Evolutionary conservation across 2,113 vertebrate genomes (phyloP).

Genomic region (Corythornis cristatus): DNA sequence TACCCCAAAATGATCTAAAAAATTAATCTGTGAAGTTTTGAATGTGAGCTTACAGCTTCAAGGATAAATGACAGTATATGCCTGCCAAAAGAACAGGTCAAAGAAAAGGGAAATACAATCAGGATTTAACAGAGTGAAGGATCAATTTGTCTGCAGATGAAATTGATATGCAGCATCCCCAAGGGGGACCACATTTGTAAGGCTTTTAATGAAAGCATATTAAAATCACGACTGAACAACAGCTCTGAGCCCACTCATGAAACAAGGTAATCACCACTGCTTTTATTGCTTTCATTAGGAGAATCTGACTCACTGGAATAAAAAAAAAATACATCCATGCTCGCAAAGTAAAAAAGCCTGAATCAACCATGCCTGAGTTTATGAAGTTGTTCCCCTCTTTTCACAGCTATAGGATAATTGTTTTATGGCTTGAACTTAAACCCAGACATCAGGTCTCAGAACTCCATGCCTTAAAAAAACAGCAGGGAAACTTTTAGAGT

Average conservation of each 20-base stretch:
- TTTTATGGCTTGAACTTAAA: neutral
- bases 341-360: neutral
- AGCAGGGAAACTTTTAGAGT: neutral
- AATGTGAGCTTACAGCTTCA: neutral
- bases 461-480: neutral
- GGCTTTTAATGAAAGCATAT: neutral
- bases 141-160: neutral
- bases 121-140: neutral
- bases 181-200: neutral
- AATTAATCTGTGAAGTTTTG: neutral
- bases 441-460: neutral
- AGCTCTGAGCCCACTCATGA: neutral
- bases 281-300: neutral
- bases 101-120: neutral
- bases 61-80: neutral
- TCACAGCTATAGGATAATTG: neutral
- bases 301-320: neutral
- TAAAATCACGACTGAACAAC: neutral
- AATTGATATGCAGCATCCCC: neutral
- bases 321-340: neutral
- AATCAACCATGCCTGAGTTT: neutral
- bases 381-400: neutral
- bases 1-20: neutral
- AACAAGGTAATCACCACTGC: neutral
- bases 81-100: neutral